Evolutionary conservation across 2,113 vertebrate genomes (phyloP), one percentile per base, ranked within the genome.

Genomic region (Ceyx cyanopectus): DNA sequence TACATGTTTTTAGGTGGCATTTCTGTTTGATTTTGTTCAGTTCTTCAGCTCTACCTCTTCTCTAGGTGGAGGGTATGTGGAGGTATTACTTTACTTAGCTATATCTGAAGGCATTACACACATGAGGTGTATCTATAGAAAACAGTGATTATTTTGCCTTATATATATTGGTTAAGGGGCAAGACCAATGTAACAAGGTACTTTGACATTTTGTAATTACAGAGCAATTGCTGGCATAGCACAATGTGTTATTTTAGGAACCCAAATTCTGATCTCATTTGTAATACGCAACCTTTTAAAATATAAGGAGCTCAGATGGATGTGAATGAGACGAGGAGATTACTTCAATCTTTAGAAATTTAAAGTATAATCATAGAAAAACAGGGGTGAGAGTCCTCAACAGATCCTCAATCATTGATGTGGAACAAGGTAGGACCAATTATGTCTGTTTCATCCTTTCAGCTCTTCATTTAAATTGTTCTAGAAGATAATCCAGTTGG

Each of bases 231-330:
- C 79, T 96, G 85, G 79, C 87, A 48, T 45, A 24, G 51, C 93
- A 68, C 14, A 84, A 34, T 73, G 63, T 87, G 51, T 76, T 93
- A 46, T 30, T 92, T 37, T 32, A 73, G 63, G 30, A 91, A 87
- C 81, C 89, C 89, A 96, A 96, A 83, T 85, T 89, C 87, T 95
- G 87, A 94, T 65, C 89, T 96, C 87, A 93, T 80, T 85, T 91
- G 76, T 83, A 89, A 83, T 91, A 78, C 45, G 75, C 51, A 91
- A 30, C 45, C 88, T 93, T 91, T 87, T 57, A 82, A 61, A 93
- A 53, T 82, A 77, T 24, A 60, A 87, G 67, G 80, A 61, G 23
- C 21, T 94, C 8, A 7, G 19, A 79, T 67, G 40, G 13, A 77
- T 67, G 63, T 83, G 80, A 90, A 88, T 73, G 86, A 95, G 81